Conservation (phyloP, 1,140 invertebrate species). For the Drosophila pseudoananassae region DNA sequence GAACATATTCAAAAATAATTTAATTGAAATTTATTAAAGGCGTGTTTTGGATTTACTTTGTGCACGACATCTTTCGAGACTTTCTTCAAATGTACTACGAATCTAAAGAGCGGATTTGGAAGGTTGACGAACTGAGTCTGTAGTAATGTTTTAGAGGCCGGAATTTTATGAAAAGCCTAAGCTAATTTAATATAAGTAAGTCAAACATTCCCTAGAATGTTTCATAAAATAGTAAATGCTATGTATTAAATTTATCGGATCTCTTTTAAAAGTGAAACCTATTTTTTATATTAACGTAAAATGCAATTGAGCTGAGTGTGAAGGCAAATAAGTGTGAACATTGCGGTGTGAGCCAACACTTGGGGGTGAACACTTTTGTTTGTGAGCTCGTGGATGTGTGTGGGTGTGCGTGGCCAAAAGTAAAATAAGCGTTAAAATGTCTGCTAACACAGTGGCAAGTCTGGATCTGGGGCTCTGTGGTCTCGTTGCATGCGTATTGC, state of each 20-base stretch:
- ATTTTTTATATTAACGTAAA: slow-evolving; percentile 29
- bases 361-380: slow-evolving; percentile 11
- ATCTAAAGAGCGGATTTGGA: not conserved
- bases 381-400: slow-evolving; percentile 13
- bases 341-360: slow-evolving; percentile 42
- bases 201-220: not conserved
- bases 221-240: not conserved
- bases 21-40: slow-evolving; percentile 11
- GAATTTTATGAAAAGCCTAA: too few relatives aligned
- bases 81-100: slow-evolving; percentile 25
- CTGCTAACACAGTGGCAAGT: slow-evolving; percentile 59
- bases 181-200: too few relatives aligned
- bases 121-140: not conserved
- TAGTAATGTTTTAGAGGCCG: too few relatives aligned
- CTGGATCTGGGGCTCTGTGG: slow-evolving; percentile 31
- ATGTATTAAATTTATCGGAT: not conserved
- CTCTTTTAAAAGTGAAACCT: not conserved
- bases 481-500: slow-evolving; percentile 69
- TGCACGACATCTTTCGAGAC: slow-evolving; percentile 25
- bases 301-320: slow-evolving; percentile 71
- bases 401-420: slow-evolving; percentile 59
- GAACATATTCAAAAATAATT: not conserved
- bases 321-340: slow-evolving; percentile 74
- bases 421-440: slow-evolving; percentile 83
- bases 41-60: slow-evolving; percentile 46